Evolutionary conservation across 1,140 invertebrate genomes (phyloP), one percentile per base, ranked within the genome.

Genomic region (Anoplophora glabripennis): DNA sequence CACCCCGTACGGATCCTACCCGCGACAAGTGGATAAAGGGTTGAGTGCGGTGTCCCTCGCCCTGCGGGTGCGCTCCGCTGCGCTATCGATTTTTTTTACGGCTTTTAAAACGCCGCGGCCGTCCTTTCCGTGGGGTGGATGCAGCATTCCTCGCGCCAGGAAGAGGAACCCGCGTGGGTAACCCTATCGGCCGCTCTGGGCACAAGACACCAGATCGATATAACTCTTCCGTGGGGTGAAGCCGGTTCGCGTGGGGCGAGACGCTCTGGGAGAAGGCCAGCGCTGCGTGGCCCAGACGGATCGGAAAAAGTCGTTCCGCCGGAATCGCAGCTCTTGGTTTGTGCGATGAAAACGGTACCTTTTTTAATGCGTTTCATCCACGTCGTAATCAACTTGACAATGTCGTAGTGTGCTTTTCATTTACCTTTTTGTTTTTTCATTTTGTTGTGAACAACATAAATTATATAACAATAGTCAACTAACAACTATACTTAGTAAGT

Each of bases 181-280:
- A 75, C 73, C 73, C 73, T 75, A 74, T 73, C 72, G n/a, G 59
- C 37, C 64, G 64, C 53, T 66, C 65, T 72, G 73, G 65, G 70
- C 63, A 57, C 69, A 73, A 74, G 72, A 75, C 72, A 71, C 64
- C 72, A 71, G 73, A 75, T 75, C 73, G 72, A 75, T 75, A 75
- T 75, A 75, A 75, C 73, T 75, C 73, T 75, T 75, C 73, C 73
- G 71, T 72, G 72, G 72, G 73, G 73, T 71, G 71, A 70, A 71
- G 53, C 59, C 56, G 52, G 58, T 47, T 37, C 61, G 66, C 64
- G 69, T 70, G 70, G 70, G 69, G 71, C 70, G 69, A 70, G 58
- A 53, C 63, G 40, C 34, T 48, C 46, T 28, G 18, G 12, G 36
- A 48, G 66, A 61, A 61, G 62, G 48, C 65, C 66, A 59, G 58